Base-by-base conservation (phyloP, 2,888 invertebrate species). In the Ochropleura plecta region DNA sequence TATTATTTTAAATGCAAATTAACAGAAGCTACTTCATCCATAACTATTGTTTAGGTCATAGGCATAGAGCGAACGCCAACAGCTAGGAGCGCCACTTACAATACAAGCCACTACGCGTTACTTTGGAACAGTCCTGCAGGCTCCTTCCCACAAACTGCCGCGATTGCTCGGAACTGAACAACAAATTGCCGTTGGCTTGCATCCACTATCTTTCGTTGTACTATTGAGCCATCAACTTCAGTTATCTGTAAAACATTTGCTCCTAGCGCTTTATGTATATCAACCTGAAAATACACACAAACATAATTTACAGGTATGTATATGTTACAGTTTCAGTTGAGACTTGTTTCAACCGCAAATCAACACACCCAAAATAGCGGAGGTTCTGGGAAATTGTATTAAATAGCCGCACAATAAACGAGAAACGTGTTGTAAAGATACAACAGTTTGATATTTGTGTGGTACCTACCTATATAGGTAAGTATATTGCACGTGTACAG, bases 161-260 rank as follows among this genome's bases (percentile, higher is more conserved):
- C 20, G 16, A 55, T 48, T 42, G 68, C 18, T 12, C 0, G 62
- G 62, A 42, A 59, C 20, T 51, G 49, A 51, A 8, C 66, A 66
- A 60, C 44, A 40, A 5, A 12, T 55, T 9, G 62, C 7, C 60
- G 40, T 71, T 78, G 63, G 78, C 79, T 7, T 10, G n/a, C 59
- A 18, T 67, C 64, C 79, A 73, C 42, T 68, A 59, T 68, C 79
- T 64, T n/a, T 68, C 48, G 48, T n/a, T 42, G 4, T 49, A 44
- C 49, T 65, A 76, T 78, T 65, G 46, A 66, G 60, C 20, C 59
- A 42, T 74, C 59, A 60, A 75, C 57, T 53, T 57, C 55, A 57
- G 49, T 12, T 49, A 62, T 62, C 72, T 79, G 46, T 64, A 42
- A 51, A 71, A 71, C 64, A 73, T 62, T n/a, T n/a, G 20, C 57